Evolutionary conservation across 2,797 vertebrate species (phyloP).

Genomic region (Myotis vivesi): DNA sequence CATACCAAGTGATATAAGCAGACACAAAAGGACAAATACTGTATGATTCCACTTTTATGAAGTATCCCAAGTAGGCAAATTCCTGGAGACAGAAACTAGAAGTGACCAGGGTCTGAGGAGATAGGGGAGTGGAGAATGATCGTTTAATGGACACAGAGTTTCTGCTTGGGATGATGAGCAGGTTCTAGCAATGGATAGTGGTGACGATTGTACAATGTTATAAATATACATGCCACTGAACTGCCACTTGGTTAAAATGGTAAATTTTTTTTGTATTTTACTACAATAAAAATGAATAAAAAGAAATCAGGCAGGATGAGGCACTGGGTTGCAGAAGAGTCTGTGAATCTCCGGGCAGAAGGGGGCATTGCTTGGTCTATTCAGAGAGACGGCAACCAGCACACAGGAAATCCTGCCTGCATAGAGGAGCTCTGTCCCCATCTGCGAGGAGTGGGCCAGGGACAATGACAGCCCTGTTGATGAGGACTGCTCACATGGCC

Average conservation of each 20-base stretch:
- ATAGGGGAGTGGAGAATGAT: fast-evolving
- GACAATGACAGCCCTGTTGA: conserved; percentile 67
- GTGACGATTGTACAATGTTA: background rate
- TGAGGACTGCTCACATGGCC: conserved; percentile 23
- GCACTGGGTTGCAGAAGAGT: background rate
- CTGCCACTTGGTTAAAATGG: background rate
- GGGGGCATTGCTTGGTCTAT: background rate
- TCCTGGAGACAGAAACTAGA: background rate
- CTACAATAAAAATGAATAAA: background rate
- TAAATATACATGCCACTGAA: background rate
- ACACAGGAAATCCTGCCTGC: conserved; percentile 59
- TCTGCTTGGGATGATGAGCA: background rate
- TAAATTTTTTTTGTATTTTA: background rate
- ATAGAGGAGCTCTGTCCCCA: conserved; percentile 68
- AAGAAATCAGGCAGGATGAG: background rate
- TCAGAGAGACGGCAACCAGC: background rate
- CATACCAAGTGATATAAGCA: background rate
- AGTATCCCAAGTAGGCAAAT: background rate
- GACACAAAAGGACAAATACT: background rate
- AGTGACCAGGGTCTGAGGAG: background rate
- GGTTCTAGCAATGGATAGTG: background rate
- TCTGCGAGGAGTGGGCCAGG: background rate
- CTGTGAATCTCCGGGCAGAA: background rate
- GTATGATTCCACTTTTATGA: background rate
- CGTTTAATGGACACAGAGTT: background rate